A percentile compares a stretch with the other conserved stretches of the same genome.
Evolutionary conservation across 1,140 invertebrate species (phyloP).

Genomic region (Phenacoccus solenopsis): DNA sequence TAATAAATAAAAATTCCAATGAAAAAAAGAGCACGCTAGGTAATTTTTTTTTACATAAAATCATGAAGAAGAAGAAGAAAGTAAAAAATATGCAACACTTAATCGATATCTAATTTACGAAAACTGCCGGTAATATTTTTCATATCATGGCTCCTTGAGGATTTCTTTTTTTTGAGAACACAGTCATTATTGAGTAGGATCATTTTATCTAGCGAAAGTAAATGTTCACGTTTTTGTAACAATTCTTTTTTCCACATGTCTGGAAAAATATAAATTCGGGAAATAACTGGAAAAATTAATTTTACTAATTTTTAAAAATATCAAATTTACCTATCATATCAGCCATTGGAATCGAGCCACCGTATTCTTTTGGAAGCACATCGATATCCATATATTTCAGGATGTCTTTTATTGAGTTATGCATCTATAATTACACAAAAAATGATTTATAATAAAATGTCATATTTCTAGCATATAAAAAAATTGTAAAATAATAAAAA

Average conservation of each 20-base stretch:
- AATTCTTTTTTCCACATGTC: slow-evolving; percentile 50
- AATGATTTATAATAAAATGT: background rate
- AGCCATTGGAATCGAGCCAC: slow-evolving; percentile 61
- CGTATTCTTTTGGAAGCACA: slow-evolving; percentile 66
- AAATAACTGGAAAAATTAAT: no score
- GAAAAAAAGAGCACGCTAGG: no score
- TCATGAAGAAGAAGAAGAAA: no score
- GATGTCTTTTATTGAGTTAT: slow-evolving; percentile 53
- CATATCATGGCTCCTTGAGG: slow-evolving; percentile 18
- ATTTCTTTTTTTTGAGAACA: slow-evolving; percentile 24
- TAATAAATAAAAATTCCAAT: no score
- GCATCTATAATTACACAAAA: slow-evolving; percentile 42
- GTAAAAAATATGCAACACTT: slow-evolving; percentile 27
- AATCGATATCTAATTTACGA: slow-evolving; percentile 69
- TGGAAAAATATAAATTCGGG: slow-evolving; percentile 27
- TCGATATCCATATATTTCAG: slow-evolving; percentile 47
- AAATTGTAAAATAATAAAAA: background rate
- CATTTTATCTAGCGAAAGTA: slow-evolving; percentile 68
- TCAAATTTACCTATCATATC: slow-evolving; percentile 53
- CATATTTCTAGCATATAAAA: background rate
- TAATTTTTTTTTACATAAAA: no score
- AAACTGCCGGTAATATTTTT: slow-evolving; percentile 52
- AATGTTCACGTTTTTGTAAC: slow-evolving; percentile 44
- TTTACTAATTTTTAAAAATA: background rate
- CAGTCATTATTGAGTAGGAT: slow-evolving; percentile 27